Evolutionary conservation across 2,888 invertebrate species (phyloP).

Genomic region (Cordilura impudica): DNA sequence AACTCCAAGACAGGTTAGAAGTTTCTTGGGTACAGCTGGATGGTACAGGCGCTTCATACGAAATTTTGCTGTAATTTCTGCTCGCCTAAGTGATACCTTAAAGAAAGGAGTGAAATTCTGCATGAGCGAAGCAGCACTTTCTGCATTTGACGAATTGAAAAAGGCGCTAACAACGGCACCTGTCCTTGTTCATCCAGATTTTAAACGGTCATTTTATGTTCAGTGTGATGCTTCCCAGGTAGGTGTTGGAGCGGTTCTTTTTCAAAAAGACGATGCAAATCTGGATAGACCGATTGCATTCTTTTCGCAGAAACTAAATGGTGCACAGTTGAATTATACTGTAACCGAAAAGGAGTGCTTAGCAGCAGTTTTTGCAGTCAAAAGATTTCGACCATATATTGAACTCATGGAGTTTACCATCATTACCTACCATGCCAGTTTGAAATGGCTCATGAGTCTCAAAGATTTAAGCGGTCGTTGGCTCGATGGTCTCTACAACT

Average conservation of each 20-base stretch:
- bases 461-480: constrained; percentile 60
- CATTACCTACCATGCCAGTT: no score
- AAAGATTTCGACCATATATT: constrained; percentile 16
- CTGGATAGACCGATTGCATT: constrained; percentile 47
- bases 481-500: constrained; percentile 32
- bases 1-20: constrained; percentile 16
- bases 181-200: constrained; percentile 43
- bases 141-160: constrained; percentile 40
- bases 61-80: constrained; percentile 4
- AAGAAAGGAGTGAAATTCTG: constrained; percentile 17
- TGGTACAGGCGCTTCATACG: constrained; percentile 44
- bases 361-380: constrained; percentile 27
- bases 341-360: constrained; percentile 55
- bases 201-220: constrained; percentile 21
- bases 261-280: constrained; percentile 17
- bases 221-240: constrained; percentile 53
- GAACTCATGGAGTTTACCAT: constrained; percentile 38
- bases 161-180: constrained; percentile 45
- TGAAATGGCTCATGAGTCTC: constrained; percentile 30
- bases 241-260: constrained; percentile 40
- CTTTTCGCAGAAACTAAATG: constrained; percentile 51
- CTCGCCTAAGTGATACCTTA: constrained; percentile 21
- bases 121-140: constrained; percentile 30
- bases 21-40: constrained; percentile 27
- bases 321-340: constrained; percentile 44